These are phyloP conservation scores for Pectinophora gossypiella DNA, from an alignment of 1,140 invertebrate genomes.

Conservation along the genomic window DNA sequence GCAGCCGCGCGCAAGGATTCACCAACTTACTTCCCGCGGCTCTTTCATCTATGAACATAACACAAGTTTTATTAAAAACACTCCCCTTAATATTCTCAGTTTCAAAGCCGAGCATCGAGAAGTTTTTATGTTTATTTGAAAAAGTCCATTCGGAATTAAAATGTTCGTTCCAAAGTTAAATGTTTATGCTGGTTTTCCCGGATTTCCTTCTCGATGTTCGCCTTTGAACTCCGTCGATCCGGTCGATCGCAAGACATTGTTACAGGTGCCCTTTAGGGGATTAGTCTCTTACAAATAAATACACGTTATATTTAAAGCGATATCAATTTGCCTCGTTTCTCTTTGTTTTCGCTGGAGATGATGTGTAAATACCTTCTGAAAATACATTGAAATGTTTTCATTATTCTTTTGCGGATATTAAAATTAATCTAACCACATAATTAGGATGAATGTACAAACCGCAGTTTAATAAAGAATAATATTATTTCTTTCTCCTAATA, in stretches of 20 bases:
- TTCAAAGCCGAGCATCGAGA: constrained; percentile 18
- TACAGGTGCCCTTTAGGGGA: neutral
- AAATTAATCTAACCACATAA: too few species aligned
- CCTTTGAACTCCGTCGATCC: neutral
- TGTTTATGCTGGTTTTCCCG: constrained; percentile 20
- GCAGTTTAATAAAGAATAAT: too few species aligned
- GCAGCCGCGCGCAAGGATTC: too few species aligned
- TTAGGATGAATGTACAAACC: too few species aligned
- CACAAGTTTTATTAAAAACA: constrained; percentile 42
- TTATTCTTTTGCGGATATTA: too few species aligned
- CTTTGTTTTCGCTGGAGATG: too few species aligned
- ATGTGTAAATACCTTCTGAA: too few species aligned
- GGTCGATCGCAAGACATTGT: neutral
- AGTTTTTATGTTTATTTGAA: constrained; percentile 21
- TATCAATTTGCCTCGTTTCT: too few species aligned
- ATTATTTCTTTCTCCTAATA: too few species aligned
- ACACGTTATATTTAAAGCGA: too few species aligned
- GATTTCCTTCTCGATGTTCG: constrained; percentile 12
- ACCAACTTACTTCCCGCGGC: constrained; percentile 16
- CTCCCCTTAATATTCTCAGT: constrained; percentile 21
- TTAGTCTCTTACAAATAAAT: neutral
- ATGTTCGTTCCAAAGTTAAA: constrained; percentile 30
- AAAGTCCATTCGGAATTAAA: constrained; percentile 29
- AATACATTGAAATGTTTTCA: too few species aligned
- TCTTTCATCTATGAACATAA: constrained; percentile 25